phyloP scores from a whole-genome alignment of 2,888 invertebrate species.

The Folsomia manolachei region DNA sequence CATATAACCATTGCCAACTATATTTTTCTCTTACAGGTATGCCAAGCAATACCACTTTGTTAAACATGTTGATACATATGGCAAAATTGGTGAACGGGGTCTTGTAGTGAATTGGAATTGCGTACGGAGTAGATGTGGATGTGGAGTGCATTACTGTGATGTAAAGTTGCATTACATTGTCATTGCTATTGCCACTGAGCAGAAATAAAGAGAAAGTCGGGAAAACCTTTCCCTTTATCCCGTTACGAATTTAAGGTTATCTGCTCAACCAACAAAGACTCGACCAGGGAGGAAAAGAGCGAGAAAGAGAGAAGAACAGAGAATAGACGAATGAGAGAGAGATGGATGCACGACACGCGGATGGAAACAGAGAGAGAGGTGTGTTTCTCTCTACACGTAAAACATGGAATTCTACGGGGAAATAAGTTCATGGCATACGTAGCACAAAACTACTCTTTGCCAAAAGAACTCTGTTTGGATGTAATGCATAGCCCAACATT shows the following conservation, averaged over 20 bases:
- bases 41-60: too few species aligned
- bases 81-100: background rate
- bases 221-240: too few species aligned
- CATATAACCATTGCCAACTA: too few species aligned
- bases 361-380: background rate
- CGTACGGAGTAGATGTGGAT: background rate
- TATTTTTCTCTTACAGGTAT: too few species aligned
- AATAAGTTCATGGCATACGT: constrained; percentile 14
- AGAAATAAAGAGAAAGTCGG: background rate
- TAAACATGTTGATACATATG: too few species aligned
- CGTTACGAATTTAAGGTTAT: too few species aligned
- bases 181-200: background rate
- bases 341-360: background rate
- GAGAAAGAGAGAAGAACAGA: background rate
- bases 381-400: constrained; percentile 8
- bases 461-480: too few species aligned
- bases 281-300: background rate
- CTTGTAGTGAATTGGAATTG: background rate
- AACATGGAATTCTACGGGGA: constrained; percentile 20
- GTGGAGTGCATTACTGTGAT: background rate
- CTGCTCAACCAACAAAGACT: background rate
- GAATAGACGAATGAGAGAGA: background rate
- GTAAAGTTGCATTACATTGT: constrained; percentile 7
- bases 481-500: too few species aligned
- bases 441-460: too few species aligned